phyloP scores from a whole-genome alignment of 2,888 invertebrate genomes.

The Congeria kusceri region DNA sequence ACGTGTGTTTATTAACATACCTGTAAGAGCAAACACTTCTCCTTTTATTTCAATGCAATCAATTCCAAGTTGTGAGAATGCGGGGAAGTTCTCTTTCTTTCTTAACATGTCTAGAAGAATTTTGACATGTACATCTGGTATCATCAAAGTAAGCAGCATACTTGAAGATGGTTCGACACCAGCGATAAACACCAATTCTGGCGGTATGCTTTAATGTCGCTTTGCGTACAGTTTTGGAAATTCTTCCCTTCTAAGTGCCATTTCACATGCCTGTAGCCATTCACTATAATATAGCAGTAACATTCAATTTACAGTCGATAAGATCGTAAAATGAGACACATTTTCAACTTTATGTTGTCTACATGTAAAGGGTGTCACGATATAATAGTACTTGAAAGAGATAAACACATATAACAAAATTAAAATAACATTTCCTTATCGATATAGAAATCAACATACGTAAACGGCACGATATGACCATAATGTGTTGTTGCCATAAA shows the following conservation, averaged over 20 bases:
- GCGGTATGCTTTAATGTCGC: conserved; percentile 19
- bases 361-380: too few relatives aligned
- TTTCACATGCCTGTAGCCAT: conserved; percentile 34
- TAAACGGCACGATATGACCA: too few relatives aligned
- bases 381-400: too few relatives aligned
- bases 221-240: conserved; percentile 9
- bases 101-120: conserved; percentile 17
- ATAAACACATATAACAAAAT: too few relatives aligned
- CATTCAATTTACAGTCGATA: too few relatives aligned
- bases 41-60: conserved; percentile 22
- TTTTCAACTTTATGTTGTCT: too few relatives aligned
- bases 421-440: too few relatives aligned
- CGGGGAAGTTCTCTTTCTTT: not conserved
- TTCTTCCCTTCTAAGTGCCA: conserved; percentile 31
- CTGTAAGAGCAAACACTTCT: not conserved
- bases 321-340: too few relatives aligned
- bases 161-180: conserved; percentile 57
- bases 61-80: conserved; percentile 29
- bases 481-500: too few relatives aligned
- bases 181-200: conserved; percentile 27
- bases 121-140: conserved; percentile 33
- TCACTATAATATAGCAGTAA: conserved; percentile 39
- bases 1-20: too few relatives aligned
- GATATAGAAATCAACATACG: too few relatives aligned
- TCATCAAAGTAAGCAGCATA: conserved; percentile 41